phyloP scores from a whole-genome alignment of 2,113 vertebrate genomes.

The Pelodiscus sinensis region DNA sequence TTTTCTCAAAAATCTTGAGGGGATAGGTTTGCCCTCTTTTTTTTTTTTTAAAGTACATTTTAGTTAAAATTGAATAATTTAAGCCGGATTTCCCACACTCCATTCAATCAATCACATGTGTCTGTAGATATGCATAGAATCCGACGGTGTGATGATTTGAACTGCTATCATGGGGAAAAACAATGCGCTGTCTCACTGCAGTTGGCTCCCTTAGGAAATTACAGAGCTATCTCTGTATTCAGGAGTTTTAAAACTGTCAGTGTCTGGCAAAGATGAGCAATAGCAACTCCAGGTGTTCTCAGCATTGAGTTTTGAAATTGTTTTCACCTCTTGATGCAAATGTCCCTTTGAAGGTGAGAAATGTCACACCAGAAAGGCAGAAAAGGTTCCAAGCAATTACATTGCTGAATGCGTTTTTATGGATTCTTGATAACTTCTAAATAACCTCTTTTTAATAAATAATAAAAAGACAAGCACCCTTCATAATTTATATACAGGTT shows the following conservation, averaged over 20 bases:
- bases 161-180: slow-evolving; percentile 58
- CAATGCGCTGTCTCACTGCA: slow-evolving; percentile 32
- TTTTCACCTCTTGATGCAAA: slow-evolving; percentile 76
- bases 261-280: slow-evolving; percentile 69
- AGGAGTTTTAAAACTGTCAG: slow-evolving; percentile 70
- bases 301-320: slow-evolving; percentile 73
- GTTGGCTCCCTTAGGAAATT: slow-evolving; percentile 70
- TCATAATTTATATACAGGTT: slow-evolving; percentile 8
- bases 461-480: slow-evolving; percentile 36
- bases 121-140: slow-evolving; percentile 33
- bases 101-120: slow-evolving; percentile 64
- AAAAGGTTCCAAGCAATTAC: slow-evolving; percentile 73
- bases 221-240: slow-evolving; percentile 64
- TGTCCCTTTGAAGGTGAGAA: slow-evolving; percentile 74
- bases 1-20: slow-evolving; percentile 21
- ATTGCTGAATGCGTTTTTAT: slow-evolving; percentile 56
- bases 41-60: not conserved
- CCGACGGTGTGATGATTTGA: slow-evolving; percentile 49
- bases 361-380: slow-evolving; percentile 61
- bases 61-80: slow-evolving; percentile 43
- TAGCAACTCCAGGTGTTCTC: slow-evolving; percentile 70
- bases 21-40: not conserved
- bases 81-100: slow-evolving; percentile 3
- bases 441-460: slow-evolving; percentile 51
- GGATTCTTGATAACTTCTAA: slow-evolving; percentile 61